phyloP scores from a whole-genome alignment of 2,888 invertebrate genomes.

The Pollenia amentaria region DNA sequence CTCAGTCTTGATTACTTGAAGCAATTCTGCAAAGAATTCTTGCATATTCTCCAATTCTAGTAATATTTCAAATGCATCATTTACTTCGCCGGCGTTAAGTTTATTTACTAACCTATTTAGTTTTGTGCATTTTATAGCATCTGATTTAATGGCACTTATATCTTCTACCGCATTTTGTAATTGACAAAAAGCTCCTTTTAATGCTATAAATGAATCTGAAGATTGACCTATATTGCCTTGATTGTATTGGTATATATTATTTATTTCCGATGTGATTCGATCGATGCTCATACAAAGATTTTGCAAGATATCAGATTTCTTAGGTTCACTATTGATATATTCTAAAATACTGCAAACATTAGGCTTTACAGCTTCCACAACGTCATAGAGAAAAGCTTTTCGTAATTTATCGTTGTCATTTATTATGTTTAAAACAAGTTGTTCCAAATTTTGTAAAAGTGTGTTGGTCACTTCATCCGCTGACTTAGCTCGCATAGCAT shows the following conservation, averaged over 20 bases:
- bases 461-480: slow-evolving; percentile 16
- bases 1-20: slow-evolving; percentile 38
- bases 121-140: slow-evolving; percentile 11
- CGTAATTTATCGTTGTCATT: slow-evolving; percentile 76
- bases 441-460: slow-evolving; percentile 71
- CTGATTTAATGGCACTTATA: not conserved
- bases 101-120: slow-evolving; percentile 34
- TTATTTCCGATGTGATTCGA: slow-evolving; percentile 45
- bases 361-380: slow-evolving; percentile 75
- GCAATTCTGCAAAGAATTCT: slow-evolving; percentile 65
- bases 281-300: slow-evolving; percentile 47
- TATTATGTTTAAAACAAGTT: slow-evolving; percentile 74
- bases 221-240: slow-evolving; percentile 26
- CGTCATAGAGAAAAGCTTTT: slow-evolving; percentile 76
- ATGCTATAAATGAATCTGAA: slow-evolving; percentile 26
- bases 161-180: not conserved
- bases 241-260: slow-evolving; percentile 54
- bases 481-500: slow-evolving; percentile 66
- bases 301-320: slow-evolving; percentile 55
- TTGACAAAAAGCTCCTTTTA: slow-evolving; percentile 20
- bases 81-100: slow-evolving; percentile 49
- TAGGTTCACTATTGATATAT: slow-evolving; percentile 64
- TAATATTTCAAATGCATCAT: slow-evolving; percentile 74
- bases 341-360: slow-evolving; percentile 72
- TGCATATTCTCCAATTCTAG: slow-evolving; percentile 76